These are phyloP conservation scores for Drosophila erecta DNA, from an alignment of 1,140 invertebrate species.

Conservation along the genomic window DNA sequence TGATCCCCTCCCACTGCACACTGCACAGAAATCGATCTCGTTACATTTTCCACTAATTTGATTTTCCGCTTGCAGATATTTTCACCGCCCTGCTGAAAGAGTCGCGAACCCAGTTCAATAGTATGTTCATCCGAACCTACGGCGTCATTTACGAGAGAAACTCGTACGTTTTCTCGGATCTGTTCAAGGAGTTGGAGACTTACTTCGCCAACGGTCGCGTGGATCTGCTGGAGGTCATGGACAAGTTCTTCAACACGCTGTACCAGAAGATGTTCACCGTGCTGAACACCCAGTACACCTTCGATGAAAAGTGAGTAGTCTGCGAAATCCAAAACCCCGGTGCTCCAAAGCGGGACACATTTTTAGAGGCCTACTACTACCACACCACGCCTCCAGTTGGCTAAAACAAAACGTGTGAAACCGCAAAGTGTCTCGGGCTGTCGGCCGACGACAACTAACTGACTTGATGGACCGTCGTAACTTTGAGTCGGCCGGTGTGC, in stretches of 20 bases:
- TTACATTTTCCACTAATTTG: slow-evolving; percentile 36
- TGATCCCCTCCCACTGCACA: background rate
- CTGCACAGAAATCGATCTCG: slow-evolving; percentile 12
- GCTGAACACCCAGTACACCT: slow-evolving; percentile 95
- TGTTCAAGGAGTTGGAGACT: slow-evolving; percentile 95
- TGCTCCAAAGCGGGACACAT: slow-evolving; percentile 30
- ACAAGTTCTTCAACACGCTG: slow-evolving; percentile 96
- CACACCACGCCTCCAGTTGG: background rate
- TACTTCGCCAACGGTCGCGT: slow-evolving; percentile 94
- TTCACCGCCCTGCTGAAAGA: slow-evolving; percentile 93
- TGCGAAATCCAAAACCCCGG: slow-evolving; percentile 36
- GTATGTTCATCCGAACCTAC: slow-evolving; percentile 97
- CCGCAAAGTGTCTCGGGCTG: slow-evolving; percentile 65
- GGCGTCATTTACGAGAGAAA: slow-evolving; percentile 98
- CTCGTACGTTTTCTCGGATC: slow-evolving; percentile 94
- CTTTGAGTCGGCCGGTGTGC: slow-evolving; percentile 64
- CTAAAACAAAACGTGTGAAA: slow-evolving; percentile 72
- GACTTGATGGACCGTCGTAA: slow-evolving; percentile 36
- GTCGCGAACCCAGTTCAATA: slow-evolving; percentile 94
- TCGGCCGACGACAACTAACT: slow-evolving; percentile 17
- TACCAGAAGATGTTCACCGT: slow-evolving; percentile 99
- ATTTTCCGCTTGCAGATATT: slow-evolving; percentile 88
- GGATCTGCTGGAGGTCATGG: slow-evolving; percentile 93
- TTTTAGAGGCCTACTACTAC: slow-evolving; percentile 32
- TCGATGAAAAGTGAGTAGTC: slow-evolving; percentile 91